Percentiles rank a stretch among this genome's conserved stretches.
These are phyloP conservation scores for Istiophorus platypterus DNA, from an alignment of 2,113 vertebrate species.

Conservation along the genomic window DNA sequence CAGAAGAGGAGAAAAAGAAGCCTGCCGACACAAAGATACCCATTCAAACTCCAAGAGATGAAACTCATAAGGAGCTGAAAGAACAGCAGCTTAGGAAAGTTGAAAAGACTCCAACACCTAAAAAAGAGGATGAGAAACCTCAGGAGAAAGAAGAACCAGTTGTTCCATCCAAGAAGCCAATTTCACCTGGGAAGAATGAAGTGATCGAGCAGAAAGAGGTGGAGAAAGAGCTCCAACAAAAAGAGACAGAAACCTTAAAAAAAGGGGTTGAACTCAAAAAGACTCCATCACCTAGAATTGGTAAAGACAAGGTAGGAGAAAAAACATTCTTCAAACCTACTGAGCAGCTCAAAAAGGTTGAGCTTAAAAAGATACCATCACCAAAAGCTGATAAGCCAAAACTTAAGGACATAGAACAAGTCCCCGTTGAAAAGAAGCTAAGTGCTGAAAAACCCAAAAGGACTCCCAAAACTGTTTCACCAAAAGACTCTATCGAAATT, in stretches of 20 bases:
- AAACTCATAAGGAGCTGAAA: conserved; percentile 30
- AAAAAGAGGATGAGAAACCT: conserved; percentile 51
- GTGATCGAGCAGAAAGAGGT: conserved; percentile 32
- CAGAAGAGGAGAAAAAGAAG: conserved; percentile 25
- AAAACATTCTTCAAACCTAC: conserved; percentile 43
- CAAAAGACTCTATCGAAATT: conserved; percentile 72
- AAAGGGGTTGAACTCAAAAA: conserved; percentile 59
- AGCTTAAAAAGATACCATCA: conserved; percentile 69
- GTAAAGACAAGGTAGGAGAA: conserved; percentile 51
- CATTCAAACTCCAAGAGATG: conserved; percentile 7
- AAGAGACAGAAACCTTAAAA: conserved; percentile 47
- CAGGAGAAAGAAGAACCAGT: conserved; percentile 32
- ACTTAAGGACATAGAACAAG: conserved; percentile 47
- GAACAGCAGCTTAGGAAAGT: conserved; percentile 13
- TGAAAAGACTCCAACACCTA: conserved; percentile 24
- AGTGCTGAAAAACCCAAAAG: conserved; percentile 62
- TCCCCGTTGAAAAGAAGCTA: conserved; percentile 54
- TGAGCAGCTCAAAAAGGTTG: conserved; percentile 57
- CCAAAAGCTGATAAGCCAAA: conserved; percentile 56
- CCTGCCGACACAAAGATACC: conserved; percentile 23
- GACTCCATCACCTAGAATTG: conserved; percentile 56
- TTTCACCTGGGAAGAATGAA: conserved; percentile 42
- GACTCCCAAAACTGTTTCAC: conserved; percentile 61
- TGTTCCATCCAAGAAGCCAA: conserved; percentile 43
- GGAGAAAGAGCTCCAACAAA: conserved; percentile 34